Percentiles rank a stretch among this genome's conserved stretches.
phyloP scores from a whole-genome alignment of 2,797 vertebrate species.

The Argentina silus region DNA sequence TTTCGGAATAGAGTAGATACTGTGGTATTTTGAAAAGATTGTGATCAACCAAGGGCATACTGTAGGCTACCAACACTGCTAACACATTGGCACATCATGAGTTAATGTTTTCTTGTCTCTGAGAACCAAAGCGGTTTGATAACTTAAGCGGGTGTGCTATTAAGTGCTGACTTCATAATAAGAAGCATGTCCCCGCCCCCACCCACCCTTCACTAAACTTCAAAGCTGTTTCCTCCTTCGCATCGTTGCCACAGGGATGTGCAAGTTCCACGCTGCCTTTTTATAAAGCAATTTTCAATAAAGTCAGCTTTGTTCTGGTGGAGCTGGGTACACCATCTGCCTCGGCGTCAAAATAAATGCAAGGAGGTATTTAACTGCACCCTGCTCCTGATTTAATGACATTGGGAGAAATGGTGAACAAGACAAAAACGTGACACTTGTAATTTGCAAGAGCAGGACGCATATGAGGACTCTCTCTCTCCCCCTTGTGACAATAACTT shows the following conservation, averaged over 20 bases:
- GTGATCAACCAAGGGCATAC: background rate
- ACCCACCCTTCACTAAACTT: slow-evolving; percentile 9
- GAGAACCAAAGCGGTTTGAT: slow-evolving; percentile 3
- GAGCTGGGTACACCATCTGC: slow-evolving; percentile 59
- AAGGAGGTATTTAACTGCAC: slow-evolving; percentile 47
- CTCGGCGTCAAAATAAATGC: slow-evolving; percentile 56
- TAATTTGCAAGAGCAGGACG: slow-evolving; percentile 31
- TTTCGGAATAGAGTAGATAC: background rate
- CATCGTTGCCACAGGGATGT: slow-evolving; percentile 26
- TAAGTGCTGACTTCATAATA: slow-evolving; percentile 2
- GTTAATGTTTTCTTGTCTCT: background rate
- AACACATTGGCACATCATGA: background rate
- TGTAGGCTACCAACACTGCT: background rate
- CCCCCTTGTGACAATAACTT: slow-evolving; percentile 26
- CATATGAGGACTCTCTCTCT: slow-evolving; percentile 9
- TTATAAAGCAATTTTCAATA: slow-evolving; percentile 52
- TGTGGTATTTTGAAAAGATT: no score
- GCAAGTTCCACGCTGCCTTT: slow-evolving; percentile 26
- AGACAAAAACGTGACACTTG: slow-evolving; percentile 20
- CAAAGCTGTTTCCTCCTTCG: slow-evolving; percentile 17
- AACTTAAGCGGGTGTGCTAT: background rate
- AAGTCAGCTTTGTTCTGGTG: slow-evolving; percentile 58
- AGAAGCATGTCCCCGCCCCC: background rate
- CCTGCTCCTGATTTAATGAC: slow-evolving; percentile 53
- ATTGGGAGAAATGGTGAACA: slow-evolving; percentile 46